These are phyloP conservation scores for Tragulus kanchil DNA, from an alignment of 2,113 vertebrate genomes.

Conservation along the genomic window DNA sequence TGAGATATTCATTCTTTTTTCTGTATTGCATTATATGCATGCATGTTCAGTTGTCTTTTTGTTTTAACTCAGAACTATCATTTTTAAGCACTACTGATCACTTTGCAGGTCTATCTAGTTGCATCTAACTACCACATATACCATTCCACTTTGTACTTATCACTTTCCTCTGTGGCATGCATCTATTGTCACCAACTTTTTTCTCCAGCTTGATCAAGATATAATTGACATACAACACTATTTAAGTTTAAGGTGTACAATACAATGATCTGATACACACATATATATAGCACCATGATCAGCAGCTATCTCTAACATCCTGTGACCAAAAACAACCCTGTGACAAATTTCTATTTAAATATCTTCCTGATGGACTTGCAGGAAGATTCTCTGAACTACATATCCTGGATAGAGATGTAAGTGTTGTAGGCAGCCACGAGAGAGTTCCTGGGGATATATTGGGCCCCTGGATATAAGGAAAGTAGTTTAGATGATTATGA, in stretches of 20 bases:
- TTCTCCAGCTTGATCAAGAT: not conserved
- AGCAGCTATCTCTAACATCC: not conserved
- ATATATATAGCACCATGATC: not conserved
- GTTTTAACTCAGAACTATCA: not conserved
- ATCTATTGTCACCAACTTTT: not conserved
- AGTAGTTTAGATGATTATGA: no score
- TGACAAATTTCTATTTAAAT: conserved; percentile 8
- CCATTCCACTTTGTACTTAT: not conserved
- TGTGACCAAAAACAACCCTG: not conserved
- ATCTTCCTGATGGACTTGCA: not conserved
- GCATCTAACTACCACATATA: not conserved
- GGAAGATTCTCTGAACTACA: not conserved
- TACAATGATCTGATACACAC: not conserved
- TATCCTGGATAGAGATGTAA: not conserved
- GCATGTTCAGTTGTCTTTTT: not conserved
- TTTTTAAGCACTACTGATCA: not conserved
- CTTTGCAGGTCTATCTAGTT: not conserved
- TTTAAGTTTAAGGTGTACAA: not conserved
- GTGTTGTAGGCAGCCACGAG: no score
- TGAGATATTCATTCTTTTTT: not conserved
- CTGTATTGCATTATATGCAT: not conserved
- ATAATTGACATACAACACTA: not conserved
- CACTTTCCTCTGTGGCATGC: not conserved
- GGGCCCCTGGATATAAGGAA: no score
- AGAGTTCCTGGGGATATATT: no score